These are phyloP conservation scores for Kryphioiulus occultus DNA, from an alignment of 2,888 invertebrate genomes.

Conservation along the genomic window DNA sequence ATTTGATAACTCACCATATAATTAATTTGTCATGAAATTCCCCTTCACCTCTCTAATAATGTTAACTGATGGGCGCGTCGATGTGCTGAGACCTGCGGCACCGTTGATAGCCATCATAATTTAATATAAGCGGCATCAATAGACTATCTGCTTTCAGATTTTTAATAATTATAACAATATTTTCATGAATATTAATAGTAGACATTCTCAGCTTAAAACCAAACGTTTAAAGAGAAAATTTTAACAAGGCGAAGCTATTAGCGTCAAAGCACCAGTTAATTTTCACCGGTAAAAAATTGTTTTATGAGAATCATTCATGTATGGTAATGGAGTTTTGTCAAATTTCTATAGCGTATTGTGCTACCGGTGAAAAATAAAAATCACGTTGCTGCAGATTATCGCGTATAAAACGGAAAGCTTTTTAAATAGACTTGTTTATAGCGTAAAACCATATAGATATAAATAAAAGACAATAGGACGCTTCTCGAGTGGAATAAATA, in stretches of 20 bases:
- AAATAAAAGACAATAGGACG: constrained; percentile 9
- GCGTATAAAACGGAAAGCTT: constrained; percentile 9
- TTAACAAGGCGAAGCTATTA: not conserved
- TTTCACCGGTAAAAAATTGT: not conserved
- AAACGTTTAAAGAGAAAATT: not conserved
- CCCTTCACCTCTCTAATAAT: too few relatives aligned
- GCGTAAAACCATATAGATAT: not conserved
- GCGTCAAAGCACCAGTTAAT: not conserved
- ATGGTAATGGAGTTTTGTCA: not conserved
- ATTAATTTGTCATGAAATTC: too few relatives aligned
- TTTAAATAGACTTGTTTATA: not conserved
- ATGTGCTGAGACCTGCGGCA: too few relatives aligned
- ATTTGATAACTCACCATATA: too few relatives aligned
- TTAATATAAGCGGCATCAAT: too few relatives aligned
- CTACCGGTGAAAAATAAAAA: not conserved
- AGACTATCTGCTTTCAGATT: too few relatives aligned
- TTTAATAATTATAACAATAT: not conserved
- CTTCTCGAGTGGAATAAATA: not conserved
- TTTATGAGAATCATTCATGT: not conserved
- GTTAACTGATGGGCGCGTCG: too few relatives aligned
- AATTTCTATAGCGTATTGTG: not conserved
- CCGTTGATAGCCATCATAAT: too few relatives aligned
- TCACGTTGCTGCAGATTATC: not conserved
- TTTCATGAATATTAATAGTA: not conserved
- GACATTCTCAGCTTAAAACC: not conserved